phyloP scores from a whole-genome alignment of 1,140 invertebrate species.

The Samia ricini region DNA sequence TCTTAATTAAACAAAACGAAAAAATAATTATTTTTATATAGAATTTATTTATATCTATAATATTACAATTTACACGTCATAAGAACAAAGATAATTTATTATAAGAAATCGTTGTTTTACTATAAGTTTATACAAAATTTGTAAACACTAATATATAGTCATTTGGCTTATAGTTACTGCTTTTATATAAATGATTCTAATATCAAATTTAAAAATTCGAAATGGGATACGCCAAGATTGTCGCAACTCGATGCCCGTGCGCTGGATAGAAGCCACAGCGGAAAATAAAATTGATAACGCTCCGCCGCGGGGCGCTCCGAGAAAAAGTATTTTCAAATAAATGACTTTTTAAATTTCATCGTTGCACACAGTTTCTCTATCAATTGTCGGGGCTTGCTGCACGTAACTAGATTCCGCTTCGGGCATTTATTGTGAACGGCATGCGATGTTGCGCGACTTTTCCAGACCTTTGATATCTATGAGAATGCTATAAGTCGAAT shows the following conservation, averaged over 20 bases:
- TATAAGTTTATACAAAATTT: too few relatives aligned
- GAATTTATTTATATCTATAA: too few relatives aligned
- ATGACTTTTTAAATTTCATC: slow-evolving; percentile 78
- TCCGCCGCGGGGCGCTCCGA: slow-evolving; percentile 66
- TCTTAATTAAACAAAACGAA: too few relatives aligned
- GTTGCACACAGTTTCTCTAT: slow-evolving; percentile 77
- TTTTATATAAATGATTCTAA: not conserved
- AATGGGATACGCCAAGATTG: not conserved
- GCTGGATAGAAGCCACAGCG: slow-evolving; percentile 62
- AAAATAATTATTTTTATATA: too few relatives aligned
- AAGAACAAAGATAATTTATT: too few relatives aligned
- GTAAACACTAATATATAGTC: not conserved
- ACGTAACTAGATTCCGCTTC: slow-evolving; percentile 72
- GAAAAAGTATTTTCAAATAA: slow-evolving; percentile 76
- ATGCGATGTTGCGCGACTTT: slow-evolving; percentile 63
- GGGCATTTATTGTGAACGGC: slow-evolving; percentile 73
- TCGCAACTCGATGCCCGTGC: slow-evolving; percentile 12
- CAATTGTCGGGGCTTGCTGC: slow-evolving; percentile 70
- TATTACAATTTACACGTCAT: too few relatives aligned
- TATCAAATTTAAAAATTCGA: slow-evolving; percentile 1
- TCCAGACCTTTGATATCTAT: slow-evolving; percentile 55
- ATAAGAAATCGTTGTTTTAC: too few relatives aligned
- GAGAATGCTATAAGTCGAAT: slow-evolving; percentile 15
- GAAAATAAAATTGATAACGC: slow-evolving; percentile 76
- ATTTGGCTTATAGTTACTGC: not conserved